Base-by-base conservation (phyloP, 2,113 vertebrate species). In the Bucco capensis region DNA sequence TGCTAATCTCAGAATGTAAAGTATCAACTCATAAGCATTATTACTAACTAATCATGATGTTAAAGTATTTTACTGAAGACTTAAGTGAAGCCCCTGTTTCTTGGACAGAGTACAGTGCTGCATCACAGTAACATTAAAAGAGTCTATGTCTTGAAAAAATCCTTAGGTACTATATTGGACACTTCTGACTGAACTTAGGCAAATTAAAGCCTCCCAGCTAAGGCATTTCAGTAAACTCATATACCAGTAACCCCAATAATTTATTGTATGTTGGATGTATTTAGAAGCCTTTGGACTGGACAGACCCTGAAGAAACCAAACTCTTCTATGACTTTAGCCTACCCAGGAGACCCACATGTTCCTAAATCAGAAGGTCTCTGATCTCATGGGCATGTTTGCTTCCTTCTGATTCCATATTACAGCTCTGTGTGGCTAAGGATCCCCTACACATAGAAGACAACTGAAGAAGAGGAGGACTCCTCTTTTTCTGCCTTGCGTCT, bases 381-480 rank as follows among this genome's bases (percentile, higher is more conserved):
- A 23, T 40, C 15, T 31, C 2, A 10, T 2, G 14, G 10, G 12
- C 7, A 17, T 33, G 9, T 1, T 1, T 0, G 0, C 30, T 67
- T 47, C 33, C 22, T 56, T 61, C 46, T 61, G 53, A 14, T 24
- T 11, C 19, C 1, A 1, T 44, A 13, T 28, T 35, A 6, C 1
- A 6, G 27, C 42, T 83, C 21, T 33, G 11, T 31, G 53, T 33
- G 23, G 42, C 27, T 78, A 71, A 60, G 60, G 60, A 35, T 42
- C 12, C 7, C 8, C 21, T 38, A 9, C 23, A 27, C 38, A 30
- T 9, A 37, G 14, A 58, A 54, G 50, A 19, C 50, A 54, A n/a
- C 25, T 73, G 24, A 69, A 23, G 25, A 33, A 47, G 42, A 64
- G 33, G 17, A 85, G 7, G 3, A 7, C 8, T 78, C 17, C 15